Percentiles rank a stretch among this genome's conserved stretches.
phyloP scores from a whole-genome alignment of 2,797 vertebrate species.

The Geotrypetes seraphini region DNA sequence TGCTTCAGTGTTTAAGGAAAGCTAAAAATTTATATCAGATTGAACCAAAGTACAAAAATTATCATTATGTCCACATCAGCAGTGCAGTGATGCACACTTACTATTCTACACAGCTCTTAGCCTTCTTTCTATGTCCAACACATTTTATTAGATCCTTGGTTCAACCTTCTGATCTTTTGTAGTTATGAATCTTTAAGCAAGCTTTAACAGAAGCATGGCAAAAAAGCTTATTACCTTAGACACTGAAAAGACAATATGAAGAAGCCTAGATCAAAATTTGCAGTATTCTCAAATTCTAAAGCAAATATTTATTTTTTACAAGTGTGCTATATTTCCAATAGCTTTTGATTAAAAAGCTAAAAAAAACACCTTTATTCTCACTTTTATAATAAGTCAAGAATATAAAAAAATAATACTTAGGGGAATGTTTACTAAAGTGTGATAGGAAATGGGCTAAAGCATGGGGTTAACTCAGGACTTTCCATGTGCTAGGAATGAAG shows the following conservation, averaged over 20 bases:
- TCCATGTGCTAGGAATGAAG: no score
- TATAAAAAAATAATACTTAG: no score
- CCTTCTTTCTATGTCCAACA: constrained; percentile 25
- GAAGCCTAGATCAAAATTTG: constrained; percentile 1
- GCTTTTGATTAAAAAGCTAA: no score
- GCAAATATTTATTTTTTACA: no score
- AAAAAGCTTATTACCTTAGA: constrained; percentile 26
- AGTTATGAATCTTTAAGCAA: constrained; percentile 30
- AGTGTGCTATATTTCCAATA: no score
- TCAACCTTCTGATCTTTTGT: constrained; percentile 25
- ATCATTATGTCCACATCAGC: constrained; percentile 7
- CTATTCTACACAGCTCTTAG: no score
- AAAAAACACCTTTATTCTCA: background rate
- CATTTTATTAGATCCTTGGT: constrained; percentile 36
- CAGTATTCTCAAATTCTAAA: constrained; percentile 4
- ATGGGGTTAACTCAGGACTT: no score
- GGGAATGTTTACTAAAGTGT: no score
- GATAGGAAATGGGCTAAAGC: no score
- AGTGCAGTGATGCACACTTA: constrained; percentile 10
- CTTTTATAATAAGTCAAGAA: no score
- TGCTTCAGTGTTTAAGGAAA: constrained; percentile 7
- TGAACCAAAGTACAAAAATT: constrained; percentile 11
- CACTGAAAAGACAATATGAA: constrained; percentile 7
- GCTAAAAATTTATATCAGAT: constrained; percentile 21
- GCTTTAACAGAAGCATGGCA: constrained; percentile 5